Evolutionary conservation across 2,888 invertebrate genomes (phyloP), one percentile per base, ranked within the genome.

Genomic region (Gymnocheta viridis): DNA sequence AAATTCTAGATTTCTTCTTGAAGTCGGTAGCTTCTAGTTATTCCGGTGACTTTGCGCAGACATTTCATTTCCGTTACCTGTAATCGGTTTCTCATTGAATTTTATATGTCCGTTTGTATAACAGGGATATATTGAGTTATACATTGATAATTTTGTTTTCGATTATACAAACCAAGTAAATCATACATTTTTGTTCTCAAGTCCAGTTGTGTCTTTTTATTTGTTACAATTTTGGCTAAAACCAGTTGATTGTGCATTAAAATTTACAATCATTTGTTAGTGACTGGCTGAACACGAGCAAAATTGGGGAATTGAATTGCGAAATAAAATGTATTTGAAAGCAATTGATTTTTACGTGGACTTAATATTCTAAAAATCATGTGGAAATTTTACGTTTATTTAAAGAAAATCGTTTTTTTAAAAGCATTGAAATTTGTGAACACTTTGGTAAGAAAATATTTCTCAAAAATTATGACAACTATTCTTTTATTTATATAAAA

Each of bases 381-480:
- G 14, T 41, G 14, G n/a, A 14, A n/a, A n/a, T n/a, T n/a, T n/a
- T n/a, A n/a, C n/a, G n/a, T n/a, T n/a, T n/a, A n/a, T 41, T 14
- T 14, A n/a, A 41, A 41, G 41, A 41, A 12, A 38, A 14, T 10
- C 38, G 14, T 2, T 9, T 7, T 9, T 7, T 38, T 14, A 32
- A 32, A 32, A 32, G 9, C 2, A 32, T 32, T 32, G 38, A 10
- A 38, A 2, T n/a, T 41, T 41, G 5, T 19, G 10, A n/a, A 47
- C 47, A 27, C 24, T 12, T 49, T 49, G 24, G 4, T 12, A 22
- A 49, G n/a, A n/a, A 22, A 10, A 22, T 4, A 29, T 17, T 35
- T 60, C n/a, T 24, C 1, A 2, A 35, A 54, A 62, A 70, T 70
- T 51, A 19, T 78, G 38, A 64, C 54, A 64, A 49, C 38, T 47